Percentiles rank a stretch among this genome's conserved stretches.
phyloP scores from a whole-genome alignment of 2,888 invertebrate species.

The Corythucha ciliata region DNA sequence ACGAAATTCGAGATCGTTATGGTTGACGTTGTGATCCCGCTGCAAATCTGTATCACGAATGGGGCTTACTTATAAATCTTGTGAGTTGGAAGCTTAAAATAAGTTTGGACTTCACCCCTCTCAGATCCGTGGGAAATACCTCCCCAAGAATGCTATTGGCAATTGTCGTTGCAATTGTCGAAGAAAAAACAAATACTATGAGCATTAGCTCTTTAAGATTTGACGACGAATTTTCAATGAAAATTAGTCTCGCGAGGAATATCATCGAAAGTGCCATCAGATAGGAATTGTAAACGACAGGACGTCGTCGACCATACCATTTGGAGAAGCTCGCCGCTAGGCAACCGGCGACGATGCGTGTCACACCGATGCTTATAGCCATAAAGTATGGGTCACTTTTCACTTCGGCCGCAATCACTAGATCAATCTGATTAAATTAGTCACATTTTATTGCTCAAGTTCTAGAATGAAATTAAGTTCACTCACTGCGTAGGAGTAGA shows the following conservation, averaged over 20 bases:
- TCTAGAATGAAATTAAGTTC: background rate
- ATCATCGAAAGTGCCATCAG: constrained; percentile 19
- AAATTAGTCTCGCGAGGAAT: constrained; percentile 6
- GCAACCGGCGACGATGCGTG: constrained; percentile 9
- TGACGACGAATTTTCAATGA: background rate
- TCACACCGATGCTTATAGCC: constrained; percentile 14
- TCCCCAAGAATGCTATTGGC: constrained; percentile 17
- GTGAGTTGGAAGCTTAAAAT: too few relatives aligned
- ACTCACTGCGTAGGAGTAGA: constrained; percentile 15
- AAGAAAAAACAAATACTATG: constrained; percentile 3
- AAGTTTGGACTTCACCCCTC: constrained; percentile 17
- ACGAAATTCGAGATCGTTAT: constrained; percentile 15
- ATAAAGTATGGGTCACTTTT: constrained; percentile 16
- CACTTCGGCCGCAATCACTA: constrained; percentile 2
- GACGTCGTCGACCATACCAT: background rate
- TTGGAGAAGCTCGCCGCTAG: constrained; percentile 3
- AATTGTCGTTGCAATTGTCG: constrained; percentile 7
- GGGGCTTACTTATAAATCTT: too few relatives aligned
- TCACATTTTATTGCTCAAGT: background rate
- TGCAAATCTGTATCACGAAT: constrained; percentile 21
- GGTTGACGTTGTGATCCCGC: constrained; percentile 13
- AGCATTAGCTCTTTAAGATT: constrained; percentile 7
- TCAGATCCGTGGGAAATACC: constrained; percentile 14
- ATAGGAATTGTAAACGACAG: too few relatives aligned
- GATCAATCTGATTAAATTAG: constrained; percentile 8